Evolutionary conservation across 2,797 vertebrate genomes (phyloP).

Genomic region (Alectoris magna): DNA sequence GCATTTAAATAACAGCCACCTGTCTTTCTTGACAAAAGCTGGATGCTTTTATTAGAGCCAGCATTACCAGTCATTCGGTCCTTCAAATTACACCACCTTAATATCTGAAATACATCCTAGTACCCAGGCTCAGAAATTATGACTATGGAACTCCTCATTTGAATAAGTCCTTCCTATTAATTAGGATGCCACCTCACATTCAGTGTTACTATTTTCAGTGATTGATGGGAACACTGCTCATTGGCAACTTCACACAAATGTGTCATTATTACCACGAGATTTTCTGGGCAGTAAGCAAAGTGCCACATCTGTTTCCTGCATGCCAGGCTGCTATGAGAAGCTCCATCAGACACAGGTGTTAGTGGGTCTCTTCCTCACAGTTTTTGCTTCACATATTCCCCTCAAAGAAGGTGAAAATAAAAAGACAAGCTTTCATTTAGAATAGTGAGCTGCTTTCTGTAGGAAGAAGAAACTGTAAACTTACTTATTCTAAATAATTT

Average conservation of each 20-base stretch:
- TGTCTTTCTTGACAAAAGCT: neutral
- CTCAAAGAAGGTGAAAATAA: neutral
- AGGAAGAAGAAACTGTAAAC: neutral
- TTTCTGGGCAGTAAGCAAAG: neutral
- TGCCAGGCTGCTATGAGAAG: neutral
- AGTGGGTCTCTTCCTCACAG: neutral
- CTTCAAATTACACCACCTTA: neutral
- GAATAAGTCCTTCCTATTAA: neutral
- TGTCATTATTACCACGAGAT: neutral
- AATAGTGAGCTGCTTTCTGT: neutral
- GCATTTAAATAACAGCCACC: neutral
- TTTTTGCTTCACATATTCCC: neutral
- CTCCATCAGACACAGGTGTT: neutral
- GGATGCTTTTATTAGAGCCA: neutral
- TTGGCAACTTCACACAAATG: fast-evolving
- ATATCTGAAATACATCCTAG: neutral
- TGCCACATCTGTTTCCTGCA: neutral
- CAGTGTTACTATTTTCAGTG: neutral
- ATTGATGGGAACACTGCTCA: neutral
- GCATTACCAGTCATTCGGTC: neutral
- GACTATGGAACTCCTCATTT: neutral
- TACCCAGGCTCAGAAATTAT: neutral
- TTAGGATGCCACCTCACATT: neutral
- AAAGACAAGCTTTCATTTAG: neutral
- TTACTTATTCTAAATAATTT: neutral